Evolutionary conservation across 2,888 invertebrate species (phyloP), one percentile per base, ranked within the genome.

Genomic region (Scaptomyza polygonia): DNA sequence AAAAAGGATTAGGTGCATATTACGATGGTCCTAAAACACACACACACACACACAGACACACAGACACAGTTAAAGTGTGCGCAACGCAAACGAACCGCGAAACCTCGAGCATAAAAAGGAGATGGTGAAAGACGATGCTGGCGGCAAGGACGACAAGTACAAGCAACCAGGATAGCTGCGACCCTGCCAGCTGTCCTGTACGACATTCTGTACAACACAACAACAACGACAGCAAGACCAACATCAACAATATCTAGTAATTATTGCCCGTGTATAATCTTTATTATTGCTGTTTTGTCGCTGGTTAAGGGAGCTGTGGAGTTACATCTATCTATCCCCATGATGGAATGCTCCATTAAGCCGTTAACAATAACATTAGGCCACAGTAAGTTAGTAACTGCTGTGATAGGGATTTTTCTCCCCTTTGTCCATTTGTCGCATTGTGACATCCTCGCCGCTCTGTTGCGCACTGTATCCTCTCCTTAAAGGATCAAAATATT

Each of bases 1-100:
- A 86, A 84, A 81, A 81, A 84, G 81, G 81, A 81, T 81, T 81
- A 86, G 85, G 87, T 81, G 87, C 87, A 86, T 78, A 86, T 86
- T 80, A 81, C 84, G 79, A 65, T 52, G 72, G 56, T 70, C 34
- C 66, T 65, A 56, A 43, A 58, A 61, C 42, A 36, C 42, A 65
- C 43, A 70, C 43, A 48, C 48, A 43, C 43, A 42, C 53, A 45
- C 32, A 34, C 16, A 34, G 39, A 53, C 34, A 45, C 9, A 48
- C 8, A 52, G 27, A 58, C 7, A 65, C 12, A 42, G 14, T 30
- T 16, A 45, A 2, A 14, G 5, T 25, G 43, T 45, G 67, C 57
- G 56, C 57, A 65, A 45, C 71, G 86, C 74, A 79, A 81, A 71
- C 80, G 80, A 81, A 79, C 86, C 80, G 87, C 87, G 81, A 86